Percentiles rank a stretch among this genome's conserved stretches.
Conservation (phyloP, 2,113 vertebrate species). For the Rousettus leschenaultii region DNA sequence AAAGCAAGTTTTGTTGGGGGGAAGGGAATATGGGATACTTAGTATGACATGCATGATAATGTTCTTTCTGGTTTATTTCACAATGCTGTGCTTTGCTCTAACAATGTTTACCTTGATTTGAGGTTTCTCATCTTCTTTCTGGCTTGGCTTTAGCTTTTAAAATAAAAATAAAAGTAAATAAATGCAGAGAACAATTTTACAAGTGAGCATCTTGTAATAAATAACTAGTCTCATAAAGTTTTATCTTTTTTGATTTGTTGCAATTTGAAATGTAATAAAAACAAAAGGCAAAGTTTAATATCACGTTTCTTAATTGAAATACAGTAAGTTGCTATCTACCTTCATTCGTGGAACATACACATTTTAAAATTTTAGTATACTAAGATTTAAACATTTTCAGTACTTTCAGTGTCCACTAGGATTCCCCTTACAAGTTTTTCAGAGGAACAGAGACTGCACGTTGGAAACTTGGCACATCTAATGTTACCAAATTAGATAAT, state of each 20-base stretch:
- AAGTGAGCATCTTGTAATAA: conserved; percentile 64
- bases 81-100: background rate
- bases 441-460: background rate
- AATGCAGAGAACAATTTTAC: conserved; percentile 69
- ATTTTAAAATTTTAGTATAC: conserved; percentile 40
- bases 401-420: background rate
- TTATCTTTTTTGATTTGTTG: conserved; percentile 71
- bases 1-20: background rate
- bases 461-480: conserved; percentile 42
- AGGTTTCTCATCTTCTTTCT: conserved; percentile 53
- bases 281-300: conserved; percentile 37
- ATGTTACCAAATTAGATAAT: conserved; percentile 25
- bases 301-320: conserved; percentile 49
- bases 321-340: background rate
- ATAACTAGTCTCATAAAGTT: conserved; percentile 67
- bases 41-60: background rate
- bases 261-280: conserved; percentile 62
- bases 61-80: conserved; percentile 59
- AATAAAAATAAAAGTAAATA: conserved; percentile 74
- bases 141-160: conserved; percentile 58
- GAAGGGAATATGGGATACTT: background rate
- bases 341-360: conserved; percentile 51
- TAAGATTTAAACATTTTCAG: conserved; percentile 18
- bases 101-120: conserved; percentile 51
- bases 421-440: background rate